Evolutionary conservation across 2,797 vertebrate genomes (phyloP).

Genomic region (Onychomys arenicola): DNA sequence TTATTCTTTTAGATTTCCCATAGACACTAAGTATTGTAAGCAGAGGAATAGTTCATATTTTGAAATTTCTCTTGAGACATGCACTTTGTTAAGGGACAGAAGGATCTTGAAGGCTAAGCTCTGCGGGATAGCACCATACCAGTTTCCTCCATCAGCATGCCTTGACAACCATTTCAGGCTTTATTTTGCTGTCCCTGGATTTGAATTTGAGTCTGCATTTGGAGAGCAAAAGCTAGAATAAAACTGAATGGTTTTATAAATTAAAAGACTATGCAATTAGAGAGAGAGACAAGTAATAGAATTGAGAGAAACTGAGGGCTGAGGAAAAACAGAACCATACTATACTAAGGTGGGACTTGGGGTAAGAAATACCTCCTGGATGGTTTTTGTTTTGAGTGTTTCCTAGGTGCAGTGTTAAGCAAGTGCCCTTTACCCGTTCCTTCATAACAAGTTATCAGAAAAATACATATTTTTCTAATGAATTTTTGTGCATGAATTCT

Average conservation of each 20-base stretch:
- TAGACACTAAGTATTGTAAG: not conserved
- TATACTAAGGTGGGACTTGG: not conserved
- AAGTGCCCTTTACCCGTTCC: not conserved
- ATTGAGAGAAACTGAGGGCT: not conserved
- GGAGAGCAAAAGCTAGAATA: not conserved
- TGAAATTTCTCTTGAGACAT: not conserved
- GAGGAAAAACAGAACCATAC: not conserved
- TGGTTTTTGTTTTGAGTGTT: slow-evolving; percentile 22
- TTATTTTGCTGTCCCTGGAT: not conserved
- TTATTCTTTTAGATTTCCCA: not conserved
- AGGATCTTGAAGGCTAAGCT: not conserved
- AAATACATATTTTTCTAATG: not conserved
- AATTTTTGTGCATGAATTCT: slow-evolving; percentile 23
- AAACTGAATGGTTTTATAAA: not conserved
- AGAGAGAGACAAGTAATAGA: not conserved
- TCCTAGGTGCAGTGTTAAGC: not conserved
- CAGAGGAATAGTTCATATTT: not conserved
- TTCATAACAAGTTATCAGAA: not conserved
- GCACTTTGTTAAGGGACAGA: not conserved
- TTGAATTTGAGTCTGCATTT: slow-evolving; percentile 7
- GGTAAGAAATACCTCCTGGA: not conserved
- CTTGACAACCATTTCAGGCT: not conserved
- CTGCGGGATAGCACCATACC: not conserved
- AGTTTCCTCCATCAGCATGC: not conserved
- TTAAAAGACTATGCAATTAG: not conserved